Percentiles rank a stretch among this genome's conserved stretches.
phyloP scores from a whole-genome alignment of 2,797 vertebrate genomes.

The Coregonus sp. region DNA sequence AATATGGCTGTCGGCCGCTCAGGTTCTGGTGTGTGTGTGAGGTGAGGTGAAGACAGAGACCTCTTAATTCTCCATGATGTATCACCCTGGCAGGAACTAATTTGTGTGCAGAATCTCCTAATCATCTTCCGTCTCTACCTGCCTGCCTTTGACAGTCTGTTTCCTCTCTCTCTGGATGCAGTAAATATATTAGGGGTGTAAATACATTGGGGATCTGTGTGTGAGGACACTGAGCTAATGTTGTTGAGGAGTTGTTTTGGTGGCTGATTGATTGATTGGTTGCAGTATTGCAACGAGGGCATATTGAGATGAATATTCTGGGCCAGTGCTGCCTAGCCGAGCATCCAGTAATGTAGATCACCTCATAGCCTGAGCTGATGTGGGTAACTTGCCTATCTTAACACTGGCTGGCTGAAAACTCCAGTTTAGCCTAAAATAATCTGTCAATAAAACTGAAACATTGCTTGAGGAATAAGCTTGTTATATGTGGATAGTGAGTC shows the following conservation, averaged over 20 bases:
- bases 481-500: slow-evolving; percentile 57
- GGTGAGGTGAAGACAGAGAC: slow-evolving; percentile 46
- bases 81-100: slow-evolving; percentile 81
- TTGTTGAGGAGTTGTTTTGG: slow-evolving; percentile 43
- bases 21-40: slow-evolving; percentile 71
- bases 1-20: slow-evolving; percentile 74
- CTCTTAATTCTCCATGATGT: slow-evolving; percentile 82
- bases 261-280: slow-evolving; percentile 65
- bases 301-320: slow-evolving; percentile 6
- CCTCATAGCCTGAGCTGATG: background rate
- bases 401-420: slow-evolving; percentile 7
- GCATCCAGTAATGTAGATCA: slow-evolving; percentile 76
- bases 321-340: slow-evolving; percentile 15
- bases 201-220: slow-evolving; percentile 69
- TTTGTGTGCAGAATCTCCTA: slow-evolving; percentile 77
- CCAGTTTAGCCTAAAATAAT: slow-evolving; percentile 59
- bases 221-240: slow-evolving; percentile 52
- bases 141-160: slow-evolving; percentile 75
- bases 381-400: background rate
- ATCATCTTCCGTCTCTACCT: slow-evolving; percentile 76
- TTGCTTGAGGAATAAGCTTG: slow-evolving; percentile 43
- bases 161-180: slow-evolving; percentile 72
- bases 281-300: slow-evolving; percentile 10
- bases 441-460: slow-evolving; percentile 53
- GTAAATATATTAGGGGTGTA: slow-evolving; percentile 75